Percentiles rank a stretch among this genome's conserved stretches.
These are phyloP conservation scores for Cheiracanthium punctorium DNA, from an alignment of 2,888 invertebrate genomes.

Conservation along the genomic window DNA sequence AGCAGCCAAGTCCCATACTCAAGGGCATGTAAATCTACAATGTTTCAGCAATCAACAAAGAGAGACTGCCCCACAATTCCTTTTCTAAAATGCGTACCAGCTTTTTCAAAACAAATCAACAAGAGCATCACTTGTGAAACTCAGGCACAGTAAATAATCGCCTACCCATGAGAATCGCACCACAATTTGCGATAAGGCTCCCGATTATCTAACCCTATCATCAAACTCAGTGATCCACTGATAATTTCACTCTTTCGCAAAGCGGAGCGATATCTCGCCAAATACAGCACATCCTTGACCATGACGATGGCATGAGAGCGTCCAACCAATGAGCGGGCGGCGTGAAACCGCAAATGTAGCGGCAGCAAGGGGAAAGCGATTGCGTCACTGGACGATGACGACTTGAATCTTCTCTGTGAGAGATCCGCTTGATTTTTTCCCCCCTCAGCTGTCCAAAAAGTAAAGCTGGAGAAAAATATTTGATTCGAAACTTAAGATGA, in stretches of 20 bases:
- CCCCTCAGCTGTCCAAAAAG: too few relatives aligned
- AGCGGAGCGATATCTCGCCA: slow-evolving; percentile 22
- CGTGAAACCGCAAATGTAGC: slow-evolving; percentile 65
- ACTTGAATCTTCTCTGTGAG: slow-evolving; percentile 3
- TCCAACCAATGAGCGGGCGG: slow-evolving; percentile 44
- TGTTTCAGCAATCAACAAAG: too few relatives aligned
- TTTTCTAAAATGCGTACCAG: too few relatives aligned
- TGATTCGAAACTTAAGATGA: too few relatives aligned
- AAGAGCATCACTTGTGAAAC: neutral
- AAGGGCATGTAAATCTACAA: too few relatives aligned
- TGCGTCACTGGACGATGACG: slow-evolving; percentile 44
- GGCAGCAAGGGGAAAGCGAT: slow-evolving; percentile 44
- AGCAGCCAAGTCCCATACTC: too few relatives aligned
- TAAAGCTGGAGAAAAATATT: too few relatives aligned
- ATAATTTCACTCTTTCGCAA: neutral
- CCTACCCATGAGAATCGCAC: neutral
- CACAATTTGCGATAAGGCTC: neutral
- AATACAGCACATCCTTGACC: neutral
- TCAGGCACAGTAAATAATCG: neutral
- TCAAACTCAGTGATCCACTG: slow-evolving; percentile 1
- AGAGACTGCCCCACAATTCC: too few relatives aligned
- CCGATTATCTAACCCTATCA: slow-evolving; percentile 12
- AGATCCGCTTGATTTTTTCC: neutral
- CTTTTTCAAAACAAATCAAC: too few relatives aligned
- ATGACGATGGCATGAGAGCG: slow-evolving; percentile 23